phyloP scores from a whole-genome alignment of 2,113 vertebrate species.

The Sclerurus mexicanus region DNA sequence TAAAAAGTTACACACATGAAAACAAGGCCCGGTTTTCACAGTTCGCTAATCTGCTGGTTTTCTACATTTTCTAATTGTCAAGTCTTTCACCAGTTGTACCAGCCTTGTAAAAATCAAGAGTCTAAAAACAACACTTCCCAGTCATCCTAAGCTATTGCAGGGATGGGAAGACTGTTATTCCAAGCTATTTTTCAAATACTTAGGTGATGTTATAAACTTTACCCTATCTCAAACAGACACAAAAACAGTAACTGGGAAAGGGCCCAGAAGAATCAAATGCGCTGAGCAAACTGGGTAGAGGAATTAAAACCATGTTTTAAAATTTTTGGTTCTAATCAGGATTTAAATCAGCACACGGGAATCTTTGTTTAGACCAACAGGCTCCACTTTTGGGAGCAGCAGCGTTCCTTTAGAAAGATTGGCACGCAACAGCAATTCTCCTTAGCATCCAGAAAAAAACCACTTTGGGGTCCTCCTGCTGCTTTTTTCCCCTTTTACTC shows the following conservation, averaged over 20 bases:
- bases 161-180: neutral
- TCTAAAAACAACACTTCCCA: neutral
- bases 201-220: neutral
- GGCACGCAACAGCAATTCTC: neutral
- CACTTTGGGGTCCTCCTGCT: neutral
- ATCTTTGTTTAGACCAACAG: neutral
- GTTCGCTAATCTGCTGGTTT: neutral
- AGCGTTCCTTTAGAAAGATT: neutral
- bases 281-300: neutral
- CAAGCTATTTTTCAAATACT: neutral
- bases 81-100: neutral
- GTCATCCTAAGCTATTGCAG: neutral
- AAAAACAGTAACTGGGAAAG: neutral
- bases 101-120: neutral
- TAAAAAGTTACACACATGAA: neutral
- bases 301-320: neutral
- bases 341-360: neutral
- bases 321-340: neutral
- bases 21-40: neutral
- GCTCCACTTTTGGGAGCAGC: neutral
- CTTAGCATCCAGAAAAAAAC: neutral
- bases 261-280: neutral
- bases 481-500: accelerated
- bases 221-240: neutral
- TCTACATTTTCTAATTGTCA: neutral